phyloP scores from a whole-genome alignment of 2,797 vertebrate genomes.

The Cossypha niveicapilla region DNA sequence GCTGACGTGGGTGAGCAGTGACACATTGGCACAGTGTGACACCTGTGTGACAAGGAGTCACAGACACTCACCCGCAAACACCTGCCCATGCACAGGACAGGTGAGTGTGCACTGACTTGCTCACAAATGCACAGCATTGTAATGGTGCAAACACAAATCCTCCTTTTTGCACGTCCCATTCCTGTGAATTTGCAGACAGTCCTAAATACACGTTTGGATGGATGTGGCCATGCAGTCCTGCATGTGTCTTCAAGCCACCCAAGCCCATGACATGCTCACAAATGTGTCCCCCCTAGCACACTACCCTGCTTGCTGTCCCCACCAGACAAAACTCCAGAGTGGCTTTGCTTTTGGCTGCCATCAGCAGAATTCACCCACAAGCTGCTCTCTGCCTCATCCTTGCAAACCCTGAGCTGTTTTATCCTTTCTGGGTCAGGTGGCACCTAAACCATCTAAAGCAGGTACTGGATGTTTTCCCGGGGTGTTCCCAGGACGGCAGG shows the following conservation, averaged over 20 bases:
- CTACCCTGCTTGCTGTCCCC: neutral
- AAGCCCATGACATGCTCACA: neutral
- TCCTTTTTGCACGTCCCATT: accelerated
- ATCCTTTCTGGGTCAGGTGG: neutral
- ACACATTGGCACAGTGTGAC: accelerated
- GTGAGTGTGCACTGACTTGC: too few relatives aligned
- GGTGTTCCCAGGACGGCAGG: neutral
- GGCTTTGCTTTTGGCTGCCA: neutral
- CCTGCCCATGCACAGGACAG: too few relatives aligned
- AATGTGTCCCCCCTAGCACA: accelerated
- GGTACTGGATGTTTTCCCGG: neutral
- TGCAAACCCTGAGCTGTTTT: neutral
- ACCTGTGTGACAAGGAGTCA: neutral
- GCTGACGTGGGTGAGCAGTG: accelerated
- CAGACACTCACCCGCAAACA: too few relatives aligned
- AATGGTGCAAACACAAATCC: too few relatives aligned
- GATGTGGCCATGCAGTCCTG: neutral
- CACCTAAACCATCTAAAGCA: neutral
- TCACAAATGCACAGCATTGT: too few relatives aligned
- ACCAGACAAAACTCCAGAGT: neutral
- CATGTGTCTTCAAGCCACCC: accelerated
- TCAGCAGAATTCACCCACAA: neutral
- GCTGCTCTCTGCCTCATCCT: neutral
- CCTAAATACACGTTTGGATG: accelerated
- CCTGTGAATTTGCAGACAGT: neutral